Base-by-base conservation (phyloP, 2,888 invertebrate genomes). In the Cetonia aurata region DNA sequence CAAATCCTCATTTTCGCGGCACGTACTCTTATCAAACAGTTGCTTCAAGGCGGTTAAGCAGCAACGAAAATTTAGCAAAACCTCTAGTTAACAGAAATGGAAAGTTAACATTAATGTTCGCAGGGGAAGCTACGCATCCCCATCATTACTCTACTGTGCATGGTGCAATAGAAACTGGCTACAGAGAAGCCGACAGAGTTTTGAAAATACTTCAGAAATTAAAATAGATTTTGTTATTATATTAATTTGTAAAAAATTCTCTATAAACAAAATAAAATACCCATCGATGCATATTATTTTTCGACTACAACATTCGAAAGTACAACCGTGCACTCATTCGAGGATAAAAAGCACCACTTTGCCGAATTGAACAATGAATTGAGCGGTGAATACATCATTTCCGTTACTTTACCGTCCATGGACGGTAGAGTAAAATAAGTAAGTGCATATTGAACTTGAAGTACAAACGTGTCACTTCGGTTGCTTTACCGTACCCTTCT, bases 1-100 rank as follows among this genome's bases (percentile, higher is more conserved):
- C 86, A 0, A 89, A 92, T 82, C 88, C 88, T 0, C 88, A 86
- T 80, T 89, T 90, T 0, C 86, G 89, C 52, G 77, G 77, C 13
- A 71, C 75, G 1, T 75, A 76, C 19, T 76, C 76, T 0, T 77
- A 68, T 46, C 67, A 75, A 68, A 75, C 75, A n/a, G 37, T 71
- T 9, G 67, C 70, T 31, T 70, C 74, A 1, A 71, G 70, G 13
- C 55, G 71, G 41, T 19, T 57, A 46, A 57, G 66, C 3, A 50
- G 66, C 37, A 70, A 72, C 37, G 48, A 56, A 10, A 42, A 60
- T 41, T 44, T 72, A 37, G 59, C 41, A 4, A 67, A 62, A 60
- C 75, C 53, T 0, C 81, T 91, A 3, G 53, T 76, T 0, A 86
- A 87, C 77, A 75, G 78, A 6, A 78, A 80, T 46, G 87, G 86